Percentiles rank a stretch among this genome's conserved stretches.
These are phyloP conservation scores for Anas flavirostris DNA, from an alignment of 2,797 vertebrate species.

Conservation along the genomic window DNA sequence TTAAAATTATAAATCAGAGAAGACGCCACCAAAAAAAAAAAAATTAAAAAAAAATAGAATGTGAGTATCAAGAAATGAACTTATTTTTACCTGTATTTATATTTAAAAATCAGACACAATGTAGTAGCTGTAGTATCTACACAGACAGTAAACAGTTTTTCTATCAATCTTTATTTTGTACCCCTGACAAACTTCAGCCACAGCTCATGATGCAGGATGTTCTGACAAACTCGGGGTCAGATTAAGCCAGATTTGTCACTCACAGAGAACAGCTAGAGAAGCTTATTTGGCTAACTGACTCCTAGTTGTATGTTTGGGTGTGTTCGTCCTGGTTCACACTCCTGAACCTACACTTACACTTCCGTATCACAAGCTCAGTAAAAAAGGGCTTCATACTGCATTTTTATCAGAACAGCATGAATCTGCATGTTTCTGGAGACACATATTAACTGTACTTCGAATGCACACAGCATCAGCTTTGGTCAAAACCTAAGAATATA, in stretches of 20 bases:
- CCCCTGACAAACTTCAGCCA: not conserved
- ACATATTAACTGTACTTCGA: not conserved
- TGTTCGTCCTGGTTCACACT: not conserved
- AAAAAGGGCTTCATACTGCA: not conserved
- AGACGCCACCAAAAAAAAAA: not conserved
- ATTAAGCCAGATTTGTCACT: not conserved
- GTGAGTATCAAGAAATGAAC: not conserved
- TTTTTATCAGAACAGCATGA: not conserved
- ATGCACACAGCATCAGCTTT: not conserved
- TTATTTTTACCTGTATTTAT: not conserved
- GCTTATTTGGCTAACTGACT: not conserved
- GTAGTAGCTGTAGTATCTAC: not conserved
- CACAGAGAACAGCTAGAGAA: not conserved
- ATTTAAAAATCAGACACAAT: constrained; percentile 1
- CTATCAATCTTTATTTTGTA: not conserved
- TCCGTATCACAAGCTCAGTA: not conserved
- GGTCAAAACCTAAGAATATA: not conserved
- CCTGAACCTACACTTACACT: not conserved
- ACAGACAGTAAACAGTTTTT: not conserved
- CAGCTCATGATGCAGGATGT: not conserved
- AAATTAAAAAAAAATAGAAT: too few relatives aligned
- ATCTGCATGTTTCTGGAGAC: not conserved
- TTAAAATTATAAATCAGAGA: not conserved
- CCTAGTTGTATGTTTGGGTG: not conserved
- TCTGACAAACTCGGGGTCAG: not conserved